Evolutionary conservation across 1,140 invertebrate genomes (phyloP), one percentile per base, ranked within the genome.

Genomic region (Drosophila auraria): DNA sequence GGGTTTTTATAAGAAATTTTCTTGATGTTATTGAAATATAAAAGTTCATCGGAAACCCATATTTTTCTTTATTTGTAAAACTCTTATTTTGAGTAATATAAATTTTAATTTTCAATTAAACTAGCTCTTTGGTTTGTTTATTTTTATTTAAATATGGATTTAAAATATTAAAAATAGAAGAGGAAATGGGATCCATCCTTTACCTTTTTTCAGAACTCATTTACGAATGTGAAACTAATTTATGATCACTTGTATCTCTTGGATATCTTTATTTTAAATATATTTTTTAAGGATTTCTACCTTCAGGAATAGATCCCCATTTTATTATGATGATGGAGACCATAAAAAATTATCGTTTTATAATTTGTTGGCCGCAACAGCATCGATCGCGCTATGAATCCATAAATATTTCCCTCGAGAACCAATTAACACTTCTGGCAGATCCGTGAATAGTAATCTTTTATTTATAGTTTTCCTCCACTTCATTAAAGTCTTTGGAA

Each of bases 401-500:
- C 68, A 73, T 73, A 61, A 73, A 73, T 51, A 51, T 53, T 50
- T 36, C 59, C 23, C 40, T 40, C 27, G 42, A 69, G 47, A 44
- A 72, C 47, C 70, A 73, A 73, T 73, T 73, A 73, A 53, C 70
- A 73, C 70, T 73, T 73, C 56, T 51, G 44, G 66, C 51, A 25
- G 44, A 17, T 15, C 66, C 69, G 23, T 42, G 70, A 73, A 73
- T 53, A 38, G 30, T 36, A n/a, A n/a, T 61, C 53, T 17, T 57
- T 72, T 61, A 73, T 73, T 71, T 71, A 71, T 57, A 57, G 54
- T 56, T 49, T 57, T 71, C 68, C 63, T 42, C 38, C 64, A 78
- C 64, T 84, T 86, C 78, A 84, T 78, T 84, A 84, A 57, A 69
- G 64, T 62, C 66, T 59, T 65, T 69, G 47, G 45, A 57, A 56